phyloP scores from a whole-genome alignment of 2,797 vertebrate species.

The Synanceia verrucosa region DNA sequence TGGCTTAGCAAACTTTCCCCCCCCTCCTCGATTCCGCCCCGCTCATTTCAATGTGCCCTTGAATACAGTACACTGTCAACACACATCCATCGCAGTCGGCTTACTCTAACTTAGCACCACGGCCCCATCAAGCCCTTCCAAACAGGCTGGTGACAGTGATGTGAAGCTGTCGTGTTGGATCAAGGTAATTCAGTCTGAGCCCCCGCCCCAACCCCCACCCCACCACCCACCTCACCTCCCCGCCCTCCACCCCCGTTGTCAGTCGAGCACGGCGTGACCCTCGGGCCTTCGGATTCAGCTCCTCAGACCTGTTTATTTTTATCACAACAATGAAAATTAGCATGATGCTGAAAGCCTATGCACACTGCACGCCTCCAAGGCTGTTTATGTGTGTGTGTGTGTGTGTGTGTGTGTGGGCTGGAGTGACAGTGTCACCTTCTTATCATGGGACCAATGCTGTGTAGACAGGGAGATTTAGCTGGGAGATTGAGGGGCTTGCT shows the following conservation, averaged over 20 bases:
- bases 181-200: slow-evolving; percentile 82
- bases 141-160: slow-evolving; percentile 85
- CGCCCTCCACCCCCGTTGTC: slow-evolving; percentile 62
- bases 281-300: slow-evolving; percentile 75
- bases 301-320: slow-evolving; percentile 87
- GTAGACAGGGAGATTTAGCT: slow-evolving; percentile 77
- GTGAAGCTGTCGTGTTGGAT: slow-evolving; percentile 83
- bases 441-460: slow-evolving; percentile 69
- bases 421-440: slow-evolving; percentile 79
- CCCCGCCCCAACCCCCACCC: not conserved
- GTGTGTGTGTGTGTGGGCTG: slow-evolving; percentile 59
- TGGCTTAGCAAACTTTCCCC: slow-evolving; percentile 78
- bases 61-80: slow-evolving; percentile 83
- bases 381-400: slow-evolving; percentile 51
- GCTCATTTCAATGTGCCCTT: slow-evolving; percentile 85
- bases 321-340: slow-evolving; percentile 87
- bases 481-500: slow-evolving; percentile 71
- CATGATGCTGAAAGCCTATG: slow-evolving; percentile 79
- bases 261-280: slow-evolving; percentile 77
- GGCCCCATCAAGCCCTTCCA: slow-evolving; percentile 79
- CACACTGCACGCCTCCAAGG: slow-evolving; percentile 72
- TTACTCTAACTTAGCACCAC: slow-evolving; percentile 81
- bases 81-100: slow-evolving; percentile 80
- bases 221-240: not conserved
- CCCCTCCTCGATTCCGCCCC: slow-evolving; percentile 27